Conservation (phyloP, 2,113 vertebrate species). For the Ptychochromis oligacanthus region DNA sequence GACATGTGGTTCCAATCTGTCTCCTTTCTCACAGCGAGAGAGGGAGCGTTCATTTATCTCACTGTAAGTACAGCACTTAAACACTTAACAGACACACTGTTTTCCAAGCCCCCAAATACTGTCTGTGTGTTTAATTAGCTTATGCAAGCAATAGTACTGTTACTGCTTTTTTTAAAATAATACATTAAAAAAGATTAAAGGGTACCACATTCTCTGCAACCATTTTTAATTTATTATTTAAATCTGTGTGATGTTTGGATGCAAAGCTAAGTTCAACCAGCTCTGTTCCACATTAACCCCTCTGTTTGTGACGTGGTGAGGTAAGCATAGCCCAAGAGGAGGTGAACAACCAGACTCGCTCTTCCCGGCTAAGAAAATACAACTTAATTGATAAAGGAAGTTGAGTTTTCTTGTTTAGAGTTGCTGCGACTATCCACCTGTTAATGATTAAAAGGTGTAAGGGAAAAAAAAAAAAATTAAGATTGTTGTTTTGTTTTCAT, state of each 20-base stretch:
- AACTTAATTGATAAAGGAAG: constrained; percentile 27
- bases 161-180: background rate
- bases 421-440: constrained; percentile 5
- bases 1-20: constrained; percentile 74
- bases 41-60: constrained; percentile 63
- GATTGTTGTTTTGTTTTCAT: constrained; percentile 14
- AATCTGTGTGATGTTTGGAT: background rate
- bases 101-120: constrained; percentile 28
- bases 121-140: constrained; percentile 32
- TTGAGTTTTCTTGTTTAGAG: background rate
- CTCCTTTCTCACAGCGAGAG: constrained; percentile 66
- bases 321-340: background rate
- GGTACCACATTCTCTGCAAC: background rate
- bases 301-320: background rate
- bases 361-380: background rate
- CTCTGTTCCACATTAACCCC: background rate
- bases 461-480: background rate
- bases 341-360: background rate
- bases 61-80: constrained; percentile 67
- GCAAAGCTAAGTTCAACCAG: background rate
- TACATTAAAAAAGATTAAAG: no score
- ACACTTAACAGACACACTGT: constrained; percentile 40
- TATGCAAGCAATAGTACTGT: constrained; percentile 23
- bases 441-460: background rate
- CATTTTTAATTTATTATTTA: background rate